Evolutionary conservation across 2,888 invertebrate species (phyloP).

Genomic region (Apodemia duryi): DNA sequence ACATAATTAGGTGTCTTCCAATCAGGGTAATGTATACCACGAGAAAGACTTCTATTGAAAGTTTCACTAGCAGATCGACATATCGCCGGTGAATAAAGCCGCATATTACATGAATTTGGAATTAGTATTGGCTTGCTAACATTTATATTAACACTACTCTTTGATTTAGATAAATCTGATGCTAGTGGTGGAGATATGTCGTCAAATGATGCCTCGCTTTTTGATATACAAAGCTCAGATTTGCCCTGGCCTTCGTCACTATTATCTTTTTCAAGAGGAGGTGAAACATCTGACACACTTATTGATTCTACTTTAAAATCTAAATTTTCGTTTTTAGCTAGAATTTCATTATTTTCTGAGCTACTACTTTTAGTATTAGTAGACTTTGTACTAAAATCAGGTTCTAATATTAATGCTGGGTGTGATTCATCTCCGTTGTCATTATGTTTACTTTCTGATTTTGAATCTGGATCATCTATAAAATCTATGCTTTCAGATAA

Average conservation of each 20-base stretch:
- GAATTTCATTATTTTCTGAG: too few species aligned
- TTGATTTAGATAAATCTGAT: constrained; percentile 41
- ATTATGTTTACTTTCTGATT: constrained; percentile 32
- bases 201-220: constrained; percentile 35
- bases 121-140: constrained; percentile 34
- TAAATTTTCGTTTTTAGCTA: constrained; percentile 22
- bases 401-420: not conserved
- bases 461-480: constrained; percentile 37
- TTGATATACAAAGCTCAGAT: constrained; percentile 9
- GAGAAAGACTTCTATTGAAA: constrained; percentile 43
- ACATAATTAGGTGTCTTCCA: constrained; percentile 38
- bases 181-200: constrained; percentile 50
- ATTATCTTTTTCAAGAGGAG: constrained; percentile 18
- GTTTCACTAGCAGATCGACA: constrained; percentile 47
- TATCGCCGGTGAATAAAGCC: constrained; percentile 59
- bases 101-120: constrained; percentile 40
- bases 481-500: constrained; percentile 34
- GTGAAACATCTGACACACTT: constrained; percentile 57
- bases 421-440: constrained; percentile 34
- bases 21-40: constrained; percentile 42
- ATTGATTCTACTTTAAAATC: constrained; percentile 45
- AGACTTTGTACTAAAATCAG: constrained; percentile 40
- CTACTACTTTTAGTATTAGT: constrained; percentile 17
- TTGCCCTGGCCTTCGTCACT: constrained; percentile 5
- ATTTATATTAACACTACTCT: constrained; percentile 27